A percentile compares a stretch with the other conserved stretches of the same genome.
Evolutionary conservation across 2,113 vertebrate species (phyloP).

Genomic region (human (Homo sapiens)): DNA sequence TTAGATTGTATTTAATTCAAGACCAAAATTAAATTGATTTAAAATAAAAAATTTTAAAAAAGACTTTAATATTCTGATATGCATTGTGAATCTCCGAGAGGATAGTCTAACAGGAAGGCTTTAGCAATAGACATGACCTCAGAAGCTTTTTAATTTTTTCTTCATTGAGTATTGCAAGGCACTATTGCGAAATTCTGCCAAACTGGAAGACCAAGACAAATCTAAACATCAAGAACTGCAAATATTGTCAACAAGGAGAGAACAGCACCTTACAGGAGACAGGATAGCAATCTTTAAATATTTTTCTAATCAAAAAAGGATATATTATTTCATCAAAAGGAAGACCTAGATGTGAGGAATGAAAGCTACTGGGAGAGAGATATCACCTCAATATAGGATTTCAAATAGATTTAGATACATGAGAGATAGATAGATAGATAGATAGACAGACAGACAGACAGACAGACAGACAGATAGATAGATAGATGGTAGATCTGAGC

Average conservation of each 20-base stretch:
- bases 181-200: background rate
- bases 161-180: background rate
- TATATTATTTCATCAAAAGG: background rate
- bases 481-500: background rate
- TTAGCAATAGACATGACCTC: background rate
- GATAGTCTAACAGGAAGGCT: background rate
- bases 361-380: background rate
- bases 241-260: background rate
- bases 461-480: too few species aligned
- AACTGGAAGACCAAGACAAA: background rate
- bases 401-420: background rate
- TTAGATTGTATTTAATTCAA: background rate
- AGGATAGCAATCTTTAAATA: background rate
- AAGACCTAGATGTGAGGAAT: background rate
- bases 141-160: background rate
- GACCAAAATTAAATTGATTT: background rate
- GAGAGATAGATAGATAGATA: too few species aligned
- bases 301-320: background rate
- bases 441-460: background rate
- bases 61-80: background rate
- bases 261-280: background rate
- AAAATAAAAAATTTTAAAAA: background rate
- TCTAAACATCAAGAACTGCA: background rate
- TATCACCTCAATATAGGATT: background rate
- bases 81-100: background rate